Evolutionary conservation across 2,113 vertebrate species (phyloP).

Genomic region (Urocolius indicus): DNA sequence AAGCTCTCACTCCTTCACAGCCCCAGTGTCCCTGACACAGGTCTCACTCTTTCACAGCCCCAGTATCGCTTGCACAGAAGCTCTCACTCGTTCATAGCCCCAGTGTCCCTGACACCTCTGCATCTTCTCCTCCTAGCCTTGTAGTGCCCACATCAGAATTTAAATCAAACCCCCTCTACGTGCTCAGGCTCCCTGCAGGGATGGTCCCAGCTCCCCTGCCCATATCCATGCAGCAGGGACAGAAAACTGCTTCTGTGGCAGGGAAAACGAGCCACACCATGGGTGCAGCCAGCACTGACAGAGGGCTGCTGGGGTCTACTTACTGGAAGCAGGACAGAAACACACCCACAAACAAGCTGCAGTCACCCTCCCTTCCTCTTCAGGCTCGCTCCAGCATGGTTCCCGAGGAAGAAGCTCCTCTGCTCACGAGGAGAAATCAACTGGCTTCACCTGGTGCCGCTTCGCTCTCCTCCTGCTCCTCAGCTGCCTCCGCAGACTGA

Average conservation of each 20-base stretch:
- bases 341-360: neutral
- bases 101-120: rapidly evolving
- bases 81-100: too few species aligned
- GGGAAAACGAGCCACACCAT: neutral
- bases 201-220: neutral
- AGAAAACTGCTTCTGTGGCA: neutral
- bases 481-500: neutral
- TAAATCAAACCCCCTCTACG: neutral
- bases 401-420: neutral
- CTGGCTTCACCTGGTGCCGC: neutral
- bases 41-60: too few species aligned
- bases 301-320: neutral
- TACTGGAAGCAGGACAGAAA: neutral
- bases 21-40: too few species aligned
- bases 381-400: neutral
- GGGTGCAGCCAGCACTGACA: rapidly evolving
- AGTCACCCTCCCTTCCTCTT: neutral
- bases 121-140: neutral
- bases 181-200: rapidly evolving
- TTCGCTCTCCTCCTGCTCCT: rapidly evolving
- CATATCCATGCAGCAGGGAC: neutral
- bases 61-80: too few species aligned
- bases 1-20: neutral
- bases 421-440: rapidly evolving
- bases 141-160: neutral